Conservation (phyloP, 2,888 invertebrate genomes). For the Oligia fasciuncula region DNA sequence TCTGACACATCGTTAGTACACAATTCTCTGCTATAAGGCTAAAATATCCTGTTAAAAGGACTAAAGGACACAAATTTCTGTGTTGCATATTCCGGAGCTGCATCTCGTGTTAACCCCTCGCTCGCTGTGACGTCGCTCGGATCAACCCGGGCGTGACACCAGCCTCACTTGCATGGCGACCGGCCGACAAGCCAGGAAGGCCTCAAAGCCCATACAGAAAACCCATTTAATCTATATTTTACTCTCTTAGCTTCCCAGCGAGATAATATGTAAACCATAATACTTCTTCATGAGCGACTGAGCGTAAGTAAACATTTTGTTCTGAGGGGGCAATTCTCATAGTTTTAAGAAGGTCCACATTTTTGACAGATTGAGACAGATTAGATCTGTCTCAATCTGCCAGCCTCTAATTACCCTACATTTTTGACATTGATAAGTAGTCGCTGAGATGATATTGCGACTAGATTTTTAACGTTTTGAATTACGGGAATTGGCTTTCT, state of each 20-base stretch:
- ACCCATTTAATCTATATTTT: slow-evolving; percentile 27
- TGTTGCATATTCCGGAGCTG: slow-evolving; percentile 36
- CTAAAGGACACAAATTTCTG: slow-evolving; percentile 3
- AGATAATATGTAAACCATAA: slow-evolving; percentile 2
- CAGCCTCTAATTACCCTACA: not conserved
- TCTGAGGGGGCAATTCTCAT: not conserved
- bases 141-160: slow-evolving; percentile 28
- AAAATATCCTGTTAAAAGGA: not conserved
- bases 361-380: no score
- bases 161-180: not conserved
- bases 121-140: slow-evolving; percentile 1
- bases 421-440: not conserved
- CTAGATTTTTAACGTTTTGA: not conserved
- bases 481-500: not conserved
- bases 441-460: not conserved
- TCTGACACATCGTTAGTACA: not conserved
- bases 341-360: not conserved
- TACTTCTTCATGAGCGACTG: not conserved
- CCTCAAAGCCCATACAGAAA: slow-evolving; percentile 22
- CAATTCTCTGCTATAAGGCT: not conserved
- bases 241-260: slow-evolving; percentile 5
- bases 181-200: slow-evolving; percentile 14
- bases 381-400: not conserved
- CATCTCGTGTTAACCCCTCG: slow-evolving; percentile 24
- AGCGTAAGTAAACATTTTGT: not conserved